phyloP scores from a whole-genome alignment of 2,797 vertebrate species.

The Odontamblyopus rebecca region DNA sequence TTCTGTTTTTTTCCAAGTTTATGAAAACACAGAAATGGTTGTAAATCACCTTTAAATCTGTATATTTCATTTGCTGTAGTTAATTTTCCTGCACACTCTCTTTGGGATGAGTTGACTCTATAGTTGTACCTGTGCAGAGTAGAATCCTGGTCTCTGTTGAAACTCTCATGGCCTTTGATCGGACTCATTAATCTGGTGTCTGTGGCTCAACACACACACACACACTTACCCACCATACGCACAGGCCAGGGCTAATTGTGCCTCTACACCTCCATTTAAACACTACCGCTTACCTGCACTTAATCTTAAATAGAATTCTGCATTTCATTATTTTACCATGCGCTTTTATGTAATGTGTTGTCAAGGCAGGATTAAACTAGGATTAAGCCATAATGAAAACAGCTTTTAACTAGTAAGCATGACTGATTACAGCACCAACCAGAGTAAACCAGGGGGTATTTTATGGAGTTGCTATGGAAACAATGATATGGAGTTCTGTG shows the following conservation, averaged over 20 bases:
- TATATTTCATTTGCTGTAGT: too few species aligned
- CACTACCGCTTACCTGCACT: slow-evolving; percentile 37
- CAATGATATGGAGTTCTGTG: too few species aligned
- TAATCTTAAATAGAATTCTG: slow-evolving; percentile 21
- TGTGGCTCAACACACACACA: slow-evolving; percentile 47
- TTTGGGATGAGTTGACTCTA: background rate
- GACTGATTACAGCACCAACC: too few species aligned
- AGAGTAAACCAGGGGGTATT: too few species aligned
- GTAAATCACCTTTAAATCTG: too few species aligned
- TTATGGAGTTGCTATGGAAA: too few species aligned
- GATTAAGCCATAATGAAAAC: background rate
- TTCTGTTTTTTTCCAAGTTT: too few species aligned
- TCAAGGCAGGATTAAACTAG: background rate
- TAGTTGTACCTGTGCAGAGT: slow-evolving; percentile 21
- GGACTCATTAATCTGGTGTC: slow-evolving; percentile 59
- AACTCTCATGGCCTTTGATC: slow-evolving; percentile 57
- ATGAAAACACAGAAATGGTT: too few species aligned
- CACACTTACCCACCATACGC: slow-evolving; percentile 34
- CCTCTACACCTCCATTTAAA: slow-evolving; percentile 45
- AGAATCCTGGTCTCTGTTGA: slow-evolving; percentile 46
- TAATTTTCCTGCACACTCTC: background rate
- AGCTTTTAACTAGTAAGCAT: background rate
- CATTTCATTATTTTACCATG: slow-evolving; percentile 1
- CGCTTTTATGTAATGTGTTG: slow-evolving; percentile 24
- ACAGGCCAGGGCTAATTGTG: slow-evolving; percentile 46